Percentiles rank a stretch among this genome's conserved stretches.
Conservation (phyloP, 2,888 invertebrate genomes). For the Phlogophora meticulosa region DNA sequence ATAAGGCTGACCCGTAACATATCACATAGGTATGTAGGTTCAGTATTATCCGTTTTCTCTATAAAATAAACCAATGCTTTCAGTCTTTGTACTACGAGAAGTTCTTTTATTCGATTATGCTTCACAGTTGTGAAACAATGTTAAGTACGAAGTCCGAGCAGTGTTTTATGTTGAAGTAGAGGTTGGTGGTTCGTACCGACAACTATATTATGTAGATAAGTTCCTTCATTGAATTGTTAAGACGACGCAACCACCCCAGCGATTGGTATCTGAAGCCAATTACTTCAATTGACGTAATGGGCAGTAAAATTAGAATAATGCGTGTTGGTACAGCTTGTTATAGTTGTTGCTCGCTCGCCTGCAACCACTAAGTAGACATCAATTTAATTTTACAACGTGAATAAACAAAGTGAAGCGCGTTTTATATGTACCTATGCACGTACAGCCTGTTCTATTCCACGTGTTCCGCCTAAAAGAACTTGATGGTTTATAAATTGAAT, state of each 20-base stretch:
- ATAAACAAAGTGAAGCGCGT: conserved; percentile 25
- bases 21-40: background rate
- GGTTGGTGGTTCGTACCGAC: background rate
- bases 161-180: conserved; percentile 32
- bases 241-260: conserved; percentile 1
- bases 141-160: conserved; percentile 35
- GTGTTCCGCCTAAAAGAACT: background rate
- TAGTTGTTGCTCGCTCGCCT: conserved; percentile 18
- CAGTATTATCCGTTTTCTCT: background rate
- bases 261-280: conserved; percentile 35
- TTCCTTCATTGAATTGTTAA: conserved; percentile 24
- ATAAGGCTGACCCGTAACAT: conserved; percentile 18
- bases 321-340: conserved; percentile 27
- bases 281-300: conserved; percentile 31
- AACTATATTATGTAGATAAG: conserved; percentile 19
- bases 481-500: conserved; percentile 1
- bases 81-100: conserved; percentile 20
- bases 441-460: conserved; percentile 29
- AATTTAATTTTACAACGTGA: conserved; percentile 42
- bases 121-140: conserved; percentile 32
- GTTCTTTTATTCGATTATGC: conserved; percentile 49
- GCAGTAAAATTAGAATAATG: conserved; percentile 45
- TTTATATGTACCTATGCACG: conserved; percentile 28
- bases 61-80: conserved; percentile 16
- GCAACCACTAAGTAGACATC: conserved; percentile 43